These are phyloP conservation scores for Achlya flavicornis DNA, from an alignment of 2,888 invertebrate species.

Conservation along the genomic window DNA sequence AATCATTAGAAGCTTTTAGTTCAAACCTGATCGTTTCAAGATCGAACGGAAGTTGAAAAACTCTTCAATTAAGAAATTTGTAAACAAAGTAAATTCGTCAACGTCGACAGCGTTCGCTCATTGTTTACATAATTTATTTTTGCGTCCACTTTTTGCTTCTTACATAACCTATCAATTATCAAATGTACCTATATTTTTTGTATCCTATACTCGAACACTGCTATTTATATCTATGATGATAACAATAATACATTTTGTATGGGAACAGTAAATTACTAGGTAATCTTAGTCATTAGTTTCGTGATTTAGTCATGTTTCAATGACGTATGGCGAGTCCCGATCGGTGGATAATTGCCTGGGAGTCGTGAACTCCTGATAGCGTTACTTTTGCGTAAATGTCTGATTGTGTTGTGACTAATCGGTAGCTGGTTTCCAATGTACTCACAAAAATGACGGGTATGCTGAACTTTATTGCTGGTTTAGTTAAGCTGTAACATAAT, in stretches of 20 bases:
- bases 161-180: neutral
- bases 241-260: constrained; percentile 11
- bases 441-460: neutral
- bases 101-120: neutral
- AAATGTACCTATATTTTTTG: neutral
- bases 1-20: neutral
- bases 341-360: constrained; percentile 58
- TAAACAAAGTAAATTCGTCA: neutral
- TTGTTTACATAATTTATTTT: neutral
- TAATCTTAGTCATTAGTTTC: constrained; percentile 60
- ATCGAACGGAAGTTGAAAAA: neutral
- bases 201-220: neutral
- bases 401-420: constrained; percentile 74
- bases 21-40: neutral
- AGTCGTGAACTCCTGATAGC: constrained; percentile 69
- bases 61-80: neutral
- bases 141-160: neutral
- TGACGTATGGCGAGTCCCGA: constrained; percentile 58
- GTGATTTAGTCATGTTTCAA: constrained; percentile 56
- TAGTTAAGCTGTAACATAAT: neutral
- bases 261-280: constrained; percentile 27
- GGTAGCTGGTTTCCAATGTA: constrained; percentile 51
- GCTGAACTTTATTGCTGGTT: neutral
- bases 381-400: constrained; percentile 66
- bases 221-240: constrained; percentile 6